A percentile compares a stretch with the other conserved stretches of the same genome.
Evolutionary conservation across 2,888 invertebrate genomes (phyloP).

Genomic region (Graphium colonna): DNA sequence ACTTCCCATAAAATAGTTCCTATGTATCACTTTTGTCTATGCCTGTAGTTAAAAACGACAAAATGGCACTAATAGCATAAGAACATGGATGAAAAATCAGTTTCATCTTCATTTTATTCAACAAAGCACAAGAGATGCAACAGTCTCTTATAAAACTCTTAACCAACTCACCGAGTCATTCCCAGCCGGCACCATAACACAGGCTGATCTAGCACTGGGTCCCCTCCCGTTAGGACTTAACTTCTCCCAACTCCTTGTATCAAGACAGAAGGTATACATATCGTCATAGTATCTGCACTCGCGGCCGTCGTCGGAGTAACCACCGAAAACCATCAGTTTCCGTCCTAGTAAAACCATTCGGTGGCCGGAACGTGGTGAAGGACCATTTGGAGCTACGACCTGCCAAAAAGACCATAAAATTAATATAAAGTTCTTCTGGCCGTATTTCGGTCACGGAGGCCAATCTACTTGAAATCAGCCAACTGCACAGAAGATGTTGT

Average conservation of each 20-base stretch:
- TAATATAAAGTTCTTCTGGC: too few relatives aligned
- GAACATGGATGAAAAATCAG: too few relatives aligned
- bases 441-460: too few relatives aligned
- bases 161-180: conserved; percentile 65
- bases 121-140: too few relatives aligned
- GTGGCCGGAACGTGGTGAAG: conserved; percentile 89
- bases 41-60: too few relatives aligned
- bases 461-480: too few relatives aligned
- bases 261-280: conserved; percentile 88
- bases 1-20: too few relatives aligned
- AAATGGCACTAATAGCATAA: too few relatives aligned
- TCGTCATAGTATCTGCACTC: conserved; percentile 95
- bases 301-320: conserved; percentile 93
- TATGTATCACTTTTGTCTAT: too few relatives aligned
- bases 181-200: conserved; percentile 83
- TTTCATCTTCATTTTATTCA: too few relatives aligned
- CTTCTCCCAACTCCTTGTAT: conserved; percentile 88
- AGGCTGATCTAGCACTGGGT: conserved; percentile 90
- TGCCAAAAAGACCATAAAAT: background rate
- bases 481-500: too few relatives aligned
- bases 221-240: conserved; percentile 82
- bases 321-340: conserved; percentile 92
- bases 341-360: conserved; percentile 91
- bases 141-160: too few relatives aligned
- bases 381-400: conserved; percentile 80